Evolutionary conservation across 2,797 vertebrate species (phyloP).

Genomic region (Molossus alvarezi): DNA sequence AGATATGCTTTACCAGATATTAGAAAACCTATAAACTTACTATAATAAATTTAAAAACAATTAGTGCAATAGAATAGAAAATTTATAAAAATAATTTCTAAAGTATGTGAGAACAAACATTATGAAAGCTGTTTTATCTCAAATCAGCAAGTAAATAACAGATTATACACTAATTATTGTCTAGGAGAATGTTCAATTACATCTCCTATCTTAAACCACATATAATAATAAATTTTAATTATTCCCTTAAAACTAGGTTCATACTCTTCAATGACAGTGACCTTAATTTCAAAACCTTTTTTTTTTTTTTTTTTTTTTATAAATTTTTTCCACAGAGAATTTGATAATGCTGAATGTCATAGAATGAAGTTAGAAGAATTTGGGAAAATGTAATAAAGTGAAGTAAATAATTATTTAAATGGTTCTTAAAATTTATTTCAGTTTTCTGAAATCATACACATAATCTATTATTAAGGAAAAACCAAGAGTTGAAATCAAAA

Average conservation of each 20-base stretch:
- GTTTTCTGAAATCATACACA: not conserved
- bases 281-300: not conserved
- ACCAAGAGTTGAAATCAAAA: not conserved
- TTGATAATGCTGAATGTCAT: not conserved
- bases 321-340: not conserved
- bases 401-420: slow-evolving; percentile 27
- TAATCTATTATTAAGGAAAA: not conserved
- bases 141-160: not conserved
- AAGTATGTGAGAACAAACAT: not conserved
- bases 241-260: not conserved
- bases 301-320: not conserved
- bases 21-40: not conserved
- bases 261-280: not conserved
- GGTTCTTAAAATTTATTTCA: not conserved
- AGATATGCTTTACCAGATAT: not conserved
- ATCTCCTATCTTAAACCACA: not conserved
- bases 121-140: not conserved
- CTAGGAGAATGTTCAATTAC: not conserved
- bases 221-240: not conserved
- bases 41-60: not conserved
- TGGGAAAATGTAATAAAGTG: not conserved
- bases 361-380: slow-evolving; percentile 9
- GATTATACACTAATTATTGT: not conserved
- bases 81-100: not conserved
- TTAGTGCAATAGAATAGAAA: not conserved